Evolutionary conservation across 1,140 invertebrate species (phyloP), one percentile per base, ranked within the genome.

Genomic region (Drosophila tropicalis): DNA sequence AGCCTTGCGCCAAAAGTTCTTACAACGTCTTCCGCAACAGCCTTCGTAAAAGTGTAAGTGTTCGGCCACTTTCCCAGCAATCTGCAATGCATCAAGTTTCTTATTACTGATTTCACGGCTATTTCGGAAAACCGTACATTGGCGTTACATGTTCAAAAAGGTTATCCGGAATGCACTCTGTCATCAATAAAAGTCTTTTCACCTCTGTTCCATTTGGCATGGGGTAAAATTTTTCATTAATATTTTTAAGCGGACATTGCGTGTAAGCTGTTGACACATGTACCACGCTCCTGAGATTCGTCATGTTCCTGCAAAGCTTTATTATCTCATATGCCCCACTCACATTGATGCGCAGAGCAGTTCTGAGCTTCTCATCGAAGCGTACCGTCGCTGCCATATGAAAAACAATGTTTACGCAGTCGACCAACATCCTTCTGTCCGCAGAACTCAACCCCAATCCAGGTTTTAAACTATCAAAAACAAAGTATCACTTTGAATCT

Each of bases 11-110:
- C 93, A 65, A 94, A 92, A 32, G 91, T 90, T 41, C 93, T 91
- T 0, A 96, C 81, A 0, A 94, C 92, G 25, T 94, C 93, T 76
- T 96, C 95, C 0, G 95, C 94, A 3, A 95, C 85, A 0, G 94
- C 94, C 91, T 96, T 96, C 1, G 95, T 95, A 74, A 94, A 95
- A 5, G 94, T 94, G 70, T 96, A 96, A 0, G 95, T 95, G 78
- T 96, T 96, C 0, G 95, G 95, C 58, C 94, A 93, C n/a, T 94
- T 93, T 7, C 93, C 93, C 9, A 95, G 76, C 9, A 94, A 78
- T n/a, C 94, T 95, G 81, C 2, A 90, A 91, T 39, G 36, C 12
- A 39, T 39, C 36, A 39, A 13, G 10, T 13, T 13, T 0, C n/a
- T 39, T 13, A 39, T 39, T 39, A 39, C 36, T 12, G 12, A 39